Conservation (phyloP, 2,888 invertebrate genomes). For the Drosophila kambysellisi region DNA sequence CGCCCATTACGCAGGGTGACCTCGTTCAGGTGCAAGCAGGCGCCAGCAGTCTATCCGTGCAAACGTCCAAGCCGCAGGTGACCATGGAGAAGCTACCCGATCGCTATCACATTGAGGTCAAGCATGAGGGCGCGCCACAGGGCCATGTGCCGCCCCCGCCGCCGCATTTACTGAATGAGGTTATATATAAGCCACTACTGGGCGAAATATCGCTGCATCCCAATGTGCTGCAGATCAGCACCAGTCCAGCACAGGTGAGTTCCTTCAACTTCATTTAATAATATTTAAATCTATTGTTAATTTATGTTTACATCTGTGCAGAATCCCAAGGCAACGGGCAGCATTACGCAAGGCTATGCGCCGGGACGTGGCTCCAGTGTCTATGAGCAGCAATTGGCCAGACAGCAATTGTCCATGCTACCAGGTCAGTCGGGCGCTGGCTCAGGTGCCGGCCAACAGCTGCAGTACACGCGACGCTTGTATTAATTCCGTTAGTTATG, state of each 20-base stretch:
- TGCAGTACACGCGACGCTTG: slow-evolving; percentile 81
- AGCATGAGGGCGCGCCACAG: slow-evolving; percentile 77
- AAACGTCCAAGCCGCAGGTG: slow-evolving; percentile 82
- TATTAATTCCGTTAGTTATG: slow-evolving; percentile 64
- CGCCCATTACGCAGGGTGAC: slow-evolving; percentile 79
- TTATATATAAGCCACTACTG: slow-evolving; percentile 82
- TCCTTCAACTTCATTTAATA: not conserved
- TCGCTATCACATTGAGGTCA: slow-evolving; percentile 84
- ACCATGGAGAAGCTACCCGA: slow-evolving; percentile 84
- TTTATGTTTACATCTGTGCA: slow-evolving; percentile 68
- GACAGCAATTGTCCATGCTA: slow-evolving; percentile 81
- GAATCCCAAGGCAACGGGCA: slow-evolving; percentile 92
- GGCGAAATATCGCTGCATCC: slow-evolving; percentile 83
- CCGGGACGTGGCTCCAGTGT: slow-evolving; percentile 87
- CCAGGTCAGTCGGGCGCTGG: slow-evolving; percentile 70
- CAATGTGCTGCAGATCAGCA: slow-evolving; percentile 83
- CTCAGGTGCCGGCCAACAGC: slow-evolving; percentile 69
- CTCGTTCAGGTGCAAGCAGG: slow-evolving; percentile 64
- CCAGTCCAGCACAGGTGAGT: slow-evolving; percentile 74
- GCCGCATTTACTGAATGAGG: slow-evolving; percentile 81
- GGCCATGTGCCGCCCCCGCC: slow-evolving; percentile 78
- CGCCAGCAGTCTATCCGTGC: slow-evolving; percentile 58
- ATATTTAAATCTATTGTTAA: not conserved
- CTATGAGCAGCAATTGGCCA: slow-evolving; percentile 78
- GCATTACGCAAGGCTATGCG: slow-evolving; percentile 94